phyloP scores from a whole-genome alignment of 1,140 invertebrate genomes.

The Hormaphis cornu region DNA sequence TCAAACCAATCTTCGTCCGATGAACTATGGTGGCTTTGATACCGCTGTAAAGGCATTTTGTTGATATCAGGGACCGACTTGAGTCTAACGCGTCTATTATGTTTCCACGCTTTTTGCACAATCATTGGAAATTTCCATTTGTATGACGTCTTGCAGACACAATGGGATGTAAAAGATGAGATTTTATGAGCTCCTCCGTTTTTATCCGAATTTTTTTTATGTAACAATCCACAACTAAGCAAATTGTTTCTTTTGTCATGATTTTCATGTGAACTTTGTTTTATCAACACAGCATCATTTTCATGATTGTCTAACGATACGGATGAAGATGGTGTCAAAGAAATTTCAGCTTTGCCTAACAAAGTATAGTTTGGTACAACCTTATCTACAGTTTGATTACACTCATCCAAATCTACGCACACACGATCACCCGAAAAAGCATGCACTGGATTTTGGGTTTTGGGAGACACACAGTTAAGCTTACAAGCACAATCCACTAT shows the following conservation, averaged over 20 bases:
- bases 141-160: background rate
- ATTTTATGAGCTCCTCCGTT: background rate
- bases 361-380: slow-evolving; percentile 10
- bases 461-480: slow-evolving; percentile 19
- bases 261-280: background rate
- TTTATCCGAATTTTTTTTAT: slow-evolving; percentile 12
- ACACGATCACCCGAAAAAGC: slow-evolving; percentile 8
- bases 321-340: background rate
- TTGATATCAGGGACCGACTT: slow-evolving; percentile 37
- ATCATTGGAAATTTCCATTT: slow-evolving; percentile 22
- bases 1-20: slow-evolving; percentile 44
- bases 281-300: background rate
- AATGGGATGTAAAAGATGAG: background rate
- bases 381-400: background rate
- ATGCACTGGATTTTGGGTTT: slow-evolving; percentile 19
- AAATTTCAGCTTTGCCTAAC: slow-evolving; percentile 1
- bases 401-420: slow-evolving; percentile 5
- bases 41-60: slow-evolving; percentile 37
- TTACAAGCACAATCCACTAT: slow-evolving; percentile 44
- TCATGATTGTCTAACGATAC: background rate
- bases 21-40: slow-evolving; percentile 41
- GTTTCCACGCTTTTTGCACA: slow-evolving; percentile 21
- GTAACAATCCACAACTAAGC: background rate
- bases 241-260: background rate
- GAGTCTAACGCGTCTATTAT: slow-evolving; percentile 34